Percentiles rank a stretch among this genome's conserved stretches.
These are phyloP conservation scores for Parnassius orleans DNA, from an alignment of 2,888 invertebrate species.

Conservation along the genomic window DNA sequence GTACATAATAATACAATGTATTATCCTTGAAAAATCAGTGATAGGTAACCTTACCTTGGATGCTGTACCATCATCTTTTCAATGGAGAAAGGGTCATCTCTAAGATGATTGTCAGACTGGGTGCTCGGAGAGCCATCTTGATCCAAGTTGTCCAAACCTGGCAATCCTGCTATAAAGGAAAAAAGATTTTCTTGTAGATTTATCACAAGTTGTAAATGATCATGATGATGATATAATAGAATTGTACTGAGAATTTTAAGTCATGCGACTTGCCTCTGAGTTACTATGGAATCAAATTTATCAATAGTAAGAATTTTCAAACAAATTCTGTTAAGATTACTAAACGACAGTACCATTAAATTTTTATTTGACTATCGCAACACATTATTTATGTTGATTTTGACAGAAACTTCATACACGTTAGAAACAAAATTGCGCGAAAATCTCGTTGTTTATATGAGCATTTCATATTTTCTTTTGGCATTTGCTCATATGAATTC, in stretches of 20 bases:
- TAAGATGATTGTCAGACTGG: conserved; percentile 45
- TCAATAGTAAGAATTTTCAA: too few relatives aligned
- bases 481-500: conserved; percentile 17
- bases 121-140: conserved; percentile 48
- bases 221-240: too few relatives aligned
- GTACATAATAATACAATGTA: not conserved
- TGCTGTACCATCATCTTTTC: conserved; percentile 68
- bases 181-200: not conserved
- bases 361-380: too few relatives aligned
- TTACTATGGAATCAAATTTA: too few relatives aligned
- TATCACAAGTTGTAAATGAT: too few relatives aligned
- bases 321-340: too few relatives aligned
- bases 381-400: too few relatives aligned
- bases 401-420: too few relatives aligned
- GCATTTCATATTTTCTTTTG: not conserved
- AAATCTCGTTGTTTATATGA: conserved; percentile 7
- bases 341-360: too few relatives aligned
- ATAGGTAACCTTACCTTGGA: conserved; percentile 48
- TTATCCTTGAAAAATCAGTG: not conserved
- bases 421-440: conserved; percentile 6
- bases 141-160: conserved; percentile 45
- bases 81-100: conserved; percentile 44
- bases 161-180: conserved; percentile 47
- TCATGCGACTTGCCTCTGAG: too few relatives aligned
- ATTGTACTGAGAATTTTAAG: too few relatives aligned